Base-by-base conservation (phyloP, 2,113 vertebrate species). In the Tragulus kanchil region DNA sequence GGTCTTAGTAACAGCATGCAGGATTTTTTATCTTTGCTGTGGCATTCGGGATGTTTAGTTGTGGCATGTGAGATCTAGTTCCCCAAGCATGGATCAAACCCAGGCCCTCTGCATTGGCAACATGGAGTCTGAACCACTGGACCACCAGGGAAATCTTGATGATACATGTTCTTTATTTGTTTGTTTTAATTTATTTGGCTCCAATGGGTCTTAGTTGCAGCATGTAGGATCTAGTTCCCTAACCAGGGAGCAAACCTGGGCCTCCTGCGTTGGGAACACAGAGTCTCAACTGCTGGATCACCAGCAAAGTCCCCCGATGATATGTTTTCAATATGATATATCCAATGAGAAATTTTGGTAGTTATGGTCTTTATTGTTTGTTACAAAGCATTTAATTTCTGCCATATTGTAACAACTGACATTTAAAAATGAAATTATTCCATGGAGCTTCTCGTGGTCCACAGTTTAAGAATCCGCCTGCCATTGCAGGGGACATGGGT, bases 341-440 rank as follows among this genome's bases (percentile, higher is more conserved):
- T 58, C 52, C 31, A 81, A 58, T 81, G n/a, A 81, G 31, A 81
- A 58, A 25, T 58, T 58, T 58, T 81, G 0, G 0, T 81, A 81
- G 6, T 36, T 36, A 81, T 36, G 11, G 31, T 81, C 11, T 31
- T 81, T 83, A 16, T 78, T 19, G 52, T 54, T 54, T 11, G 12
- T 62, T 94, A 19, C 9, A 89, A 81, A 71, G 31, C 21, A 64
- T 61, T 94, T 69, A n/a, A 84, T 50, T 85, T 93, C 31, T 88
- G 62, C 42, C 19, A 81, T 56, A 77, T 25, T 90, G 3, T 93
- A 82, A 84, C 56, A 87, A 56, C 5, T 90, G n/a, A 52, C 36
- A 89, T 64, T 62, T 58, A 69, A 86, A 85, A 93, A 77, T 52
- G 9, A 88, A 90, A 69, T 48, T 89, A 77, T 58, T 45, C 69